Evolutionary conservation across 2,797 vertebrate genomes (phyloP).

Genomic region (Channa striata): DNA sequence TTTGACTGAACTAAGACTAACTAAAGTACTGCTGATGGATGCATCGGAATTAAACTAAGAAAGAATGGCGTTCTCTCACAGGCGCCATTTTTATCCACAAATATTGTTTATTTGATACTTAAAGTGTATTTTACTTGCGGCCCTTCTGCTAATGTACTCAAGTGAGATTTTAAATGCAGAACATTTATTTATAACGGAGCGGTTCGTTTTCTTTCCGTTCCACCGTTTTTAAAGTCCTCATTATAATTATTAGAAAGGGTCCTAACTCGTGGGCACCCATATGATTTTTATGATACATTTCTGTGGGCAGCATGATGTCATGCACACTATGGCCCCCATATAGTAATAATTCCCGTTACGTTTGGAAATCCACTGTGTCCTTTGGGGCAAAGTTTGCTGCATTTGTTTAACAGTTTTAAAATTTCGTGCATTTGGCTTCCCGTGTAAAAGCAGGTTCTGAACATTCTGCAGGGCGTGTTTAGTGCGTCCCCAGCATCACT

Average conservation of each 20-base stretch:
- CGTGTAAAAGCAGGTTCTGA: neutral
- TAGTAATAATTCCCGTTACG: neutral
- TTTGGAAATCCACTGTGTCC: neutral
- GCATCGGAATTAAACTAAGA: neutral
- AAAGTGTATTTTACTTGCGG: neutral
- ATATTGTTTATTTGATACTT: neutral
- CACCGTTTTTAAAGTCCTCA: too few species aligned
- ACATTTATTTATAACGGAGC: neutral
- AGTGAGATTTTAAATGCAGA: neutral
- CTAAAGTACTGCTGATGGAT: too few species aligned
- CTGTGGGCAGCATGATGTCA: too few species aligned
- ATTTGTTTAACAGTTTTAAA: too few species aligned
- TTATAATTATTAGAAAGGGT: too few species aligned
- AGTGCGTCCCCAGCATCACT: constrained; percentile 20
- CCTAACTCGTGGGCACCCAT: too few species aligned
- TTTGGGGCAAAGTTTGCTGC: neutral
- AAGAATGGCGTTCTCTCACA: neutral
- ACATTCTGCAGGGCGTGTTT: neutral
- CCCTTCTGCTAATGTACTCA: neutral
- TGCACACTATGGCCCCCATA: too few species aligned
- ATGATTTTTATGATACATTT: too few species aligned
- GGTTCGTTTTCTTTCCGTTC: too few species aligned
- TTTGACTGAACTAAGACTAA: too few species aligned
- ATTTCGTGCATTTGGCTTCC: neutral
- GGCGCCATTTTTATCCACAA: neutral